Evolutionary conservation across 1,140 invertebrate species (phyloP).

Genomic region (Achroia grisella): DNA sequence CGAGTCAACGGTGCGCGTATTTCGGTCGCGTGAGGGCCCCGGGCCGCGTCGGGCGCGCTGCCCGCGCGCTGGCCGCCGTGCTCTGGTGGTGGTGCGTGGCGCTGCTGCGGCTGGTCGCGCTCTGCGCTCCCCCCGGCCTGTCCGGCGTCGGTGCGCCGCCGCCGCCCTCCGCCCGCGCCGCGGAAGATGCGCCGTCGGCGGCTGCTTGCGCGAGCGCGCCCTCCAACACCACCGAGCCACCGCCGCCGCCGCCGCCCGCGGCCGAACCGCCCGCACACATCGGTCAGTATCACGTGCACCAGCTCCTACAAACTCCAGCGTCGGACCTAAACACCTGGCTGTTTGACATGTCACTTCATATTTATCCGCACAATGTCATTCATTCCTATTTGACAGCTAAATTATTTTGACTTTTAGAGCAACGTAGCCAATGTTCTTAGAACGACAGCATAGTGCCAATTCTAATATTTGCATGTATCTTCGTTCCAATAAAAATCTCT

Average conservation of each 20-base stretch:
- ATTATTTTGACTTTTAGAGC: neutral
- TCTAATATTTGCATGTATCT: no score
- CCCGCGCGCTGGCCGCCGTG: constrained; percentile 69
- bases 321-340: constrained; percentile 14
- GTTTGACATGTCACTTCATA: no score
- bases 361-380: neutral
- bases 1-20: constrained; percentile 55
- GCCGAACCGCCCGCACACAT: constrained; percentile 37
- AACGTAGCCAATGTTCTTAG: neutral
- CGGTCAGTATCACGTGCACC: constrained; percentile 38
- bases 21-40: constrained; percentile 61
- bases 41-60: constrained; percentile 63
- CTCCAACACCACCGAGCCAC: constrained; percentile 41
- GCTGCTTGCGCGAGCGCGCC: constrained; percentile 54
- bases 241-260: constrained; percentile 27
- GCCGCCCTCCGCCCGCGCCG: constrained; percentile 47
- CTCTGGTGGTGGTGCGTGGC: constrained; percentile 70
- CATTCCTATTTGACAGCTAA: constrained; percentile 1
- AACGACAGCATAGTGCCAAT: no score
- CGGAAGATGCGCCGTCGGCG: constrained; percentile 59
- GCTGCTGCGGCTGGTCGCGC: constrained; percentile 69
- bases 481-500: no score
- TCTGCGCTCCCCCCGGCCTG: constrained; percentile 62
- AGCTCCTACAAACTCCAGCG: constrained; percentile 3
- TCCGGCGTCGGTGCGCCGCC: constrained; percentile 32